These are phyloP conservation scores for Gallinago stenura DNA, from an alignment of 2,797 vertebrate species.

Conservation along the genomic window DNA sequence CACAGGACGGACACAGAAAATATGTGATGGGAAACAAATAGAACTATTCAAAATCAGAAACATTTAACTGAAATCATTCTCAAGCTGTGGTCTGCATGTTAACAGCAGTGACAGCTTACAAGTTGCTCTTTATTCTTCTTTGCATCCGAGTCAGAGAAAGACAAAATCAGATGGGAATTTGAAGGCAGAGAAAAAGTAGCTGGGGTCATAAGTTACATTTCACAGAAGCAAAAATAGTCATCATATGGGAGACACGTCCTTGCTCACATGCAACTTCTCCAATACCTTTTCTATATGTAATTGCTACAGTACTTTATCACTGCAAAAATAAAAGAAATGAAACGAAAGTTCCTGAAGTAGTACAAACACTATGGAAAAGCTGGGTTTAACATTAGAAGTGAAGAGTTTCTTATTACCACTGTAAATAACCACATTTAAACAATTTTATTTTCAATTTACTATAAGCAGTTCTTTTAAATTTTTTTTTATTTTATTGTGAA, in stretches of 20 bases:
- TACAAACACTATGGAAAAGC: neutral
- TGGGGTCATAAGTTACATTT: neutral
- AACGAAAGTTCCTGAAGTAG: neutral
- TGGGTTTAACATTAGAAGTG: neutral
- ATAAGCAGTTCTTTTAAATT: neutral
- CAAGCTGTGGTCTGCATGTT: neutral
- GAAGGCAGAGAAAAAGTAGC: conserved; percentile 12
- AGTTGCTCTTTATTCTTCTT: neutral
- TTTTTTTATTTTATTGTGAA: neutral
- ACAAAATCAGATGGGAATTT: neutral
- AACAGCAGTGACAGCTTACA: neutral
- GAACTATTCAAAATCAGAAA: neutral
- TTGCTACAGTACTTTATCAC: neutral
- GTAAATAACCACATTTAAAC: neutral
- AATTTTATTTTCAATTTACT: neutral
- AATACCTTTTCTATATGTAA: neutral
- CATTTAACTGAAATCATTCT: neutral
- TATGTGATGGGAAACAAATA: neutral
- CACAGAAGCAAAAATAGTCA: neutral
- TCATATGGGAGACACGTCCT: neutral
- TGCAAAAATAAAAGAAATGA: neutral
- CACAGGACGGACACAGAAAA: neutral
- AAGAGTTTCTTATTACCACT: neutral
- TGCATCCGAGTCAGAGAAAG: neutral
- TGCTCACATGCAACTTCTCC: neutral